A percentile compares a stretch with the other conserved stretches of the same genome.
Evolutionary conservation across 2,797 vertebrate species (phyloP).

Genomic region (Sphenodon punctatus): DNA sequence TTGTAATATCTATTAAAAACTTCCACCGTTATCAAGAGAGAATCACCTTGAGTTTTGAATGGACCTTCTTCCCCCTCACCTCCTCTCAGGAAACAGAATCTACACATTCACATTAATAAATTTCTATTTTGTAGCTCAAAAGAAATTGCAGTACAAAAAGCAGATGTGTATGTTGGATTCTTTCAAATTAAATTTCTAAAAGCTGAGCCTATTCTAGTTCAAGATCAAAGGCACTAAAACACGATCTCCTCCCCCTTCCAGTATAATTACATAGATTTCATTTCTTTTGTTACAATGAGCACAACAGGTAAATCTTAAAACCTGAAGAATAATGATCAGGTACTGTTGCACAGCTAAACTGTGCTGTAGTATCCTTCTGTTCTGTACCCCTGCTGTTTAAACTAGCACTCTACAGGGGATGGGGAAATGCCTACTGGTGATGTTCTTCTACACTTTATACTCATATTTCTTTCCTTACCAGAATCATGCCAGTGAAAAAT

Average conservation of each 20-base stretch:
- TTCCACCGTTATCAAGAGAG: not conserved
- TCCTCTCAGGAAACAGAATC: constrained; percentile 9
- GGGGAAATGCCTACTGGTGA: not conserved
- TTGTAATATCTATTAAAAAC: not conserved
- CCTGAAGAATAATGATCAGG: constrained; percentile 46
- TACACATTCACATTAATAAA: constrained; percentile 47
- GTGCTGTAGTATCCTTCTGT: not conserved
- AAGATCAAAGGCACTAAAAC: constrained; percentile 61
- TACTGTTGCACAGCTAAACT: not conserved
- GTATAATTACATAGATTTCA: constrained; percentile 56
- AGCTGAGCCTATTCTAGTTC: constrained; percentile 49
- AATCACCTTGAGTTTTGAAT: constrained; percentile 12
- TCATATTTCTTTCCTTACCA: not conserved
- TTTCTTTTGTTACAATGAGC: constrained; percentile 54
- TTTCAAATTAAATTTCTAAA: constrained; percentile 66
- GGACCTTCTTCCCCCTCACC: not conserved
- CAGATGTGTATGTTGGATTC: constrained; percentile 60
- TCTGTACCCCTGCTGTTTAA: constrained; percentile 30
- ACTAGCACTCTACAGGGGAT: constrained; percentile 13
- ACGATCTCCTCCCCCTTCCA: constrained; percentile 53
- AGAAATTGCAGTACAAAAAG: constrained; percentile 49
- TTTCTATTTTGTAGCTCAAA: constrained; percentile 53
- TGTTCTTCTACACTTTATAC: not conserved
- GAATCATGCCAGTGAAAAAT: not conserved
- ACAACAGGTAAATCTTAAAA: constrained; percentile 69